These are phyloP conservation scores for Trialeurodes vaporariorum DNA, from an alignment of 1,140 invertebrate species.

Conservation along the genomic window DNA sequence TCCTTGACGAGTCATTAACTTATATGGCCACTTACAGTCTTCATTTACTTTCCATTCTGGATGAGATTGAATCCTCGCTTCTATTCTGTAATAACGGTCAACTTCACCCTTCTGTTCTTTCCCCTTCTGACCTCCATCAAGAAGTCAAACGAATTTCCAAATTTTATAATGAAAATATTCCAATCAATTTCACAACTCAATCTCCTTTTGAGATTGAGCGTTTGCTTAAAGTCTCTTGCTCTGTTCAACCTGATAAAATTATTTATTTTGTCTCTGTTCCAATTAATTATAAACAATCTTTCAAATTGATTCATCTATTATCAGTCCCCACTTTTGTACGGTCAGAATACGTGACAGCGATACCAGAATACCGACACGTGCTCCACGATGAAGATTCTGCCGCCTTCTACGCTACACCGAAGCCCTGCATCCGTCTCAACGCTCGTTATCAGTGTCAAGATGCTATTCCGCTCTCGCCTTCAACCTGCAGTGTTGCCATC, in stretches of 20 bases:
- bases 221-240: not conserved
- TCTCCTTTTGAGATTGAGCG: not conserved
- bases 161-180: not conserved
- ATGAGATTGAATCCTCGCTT: constrained; percentile 4
- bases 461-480: not conserved
- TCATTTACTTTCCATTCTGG: not conserved
- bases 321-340: not conserved
- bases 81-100: not conserved
- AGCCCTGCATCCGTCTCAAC: not conserved
- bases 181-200: not conserved
- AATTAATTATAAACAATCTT: constrained; percentile 2
- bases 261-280: constrained; percentile 8
- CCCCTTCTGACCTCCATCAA: not conserved
- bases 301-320: constrained; percentile 3
- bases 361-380: not conserved
- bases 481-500: not conserved
- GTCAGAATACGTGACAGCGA: not conserved
- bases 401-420: not conserved
- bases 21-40: not conserved
- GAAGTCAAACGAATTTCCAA: constrained; percentile 1
- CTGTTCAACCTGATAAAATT: not conserved
- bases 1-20: not conserved
- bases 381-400: not conserved
- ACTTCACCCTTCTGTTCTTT: constrained; percentile 6
- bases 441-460: not conserved